Evolutionary conservation across 2,797 vertebrate genomes (phyloP).

Genomic region (Selene dorsalis): DNA sequence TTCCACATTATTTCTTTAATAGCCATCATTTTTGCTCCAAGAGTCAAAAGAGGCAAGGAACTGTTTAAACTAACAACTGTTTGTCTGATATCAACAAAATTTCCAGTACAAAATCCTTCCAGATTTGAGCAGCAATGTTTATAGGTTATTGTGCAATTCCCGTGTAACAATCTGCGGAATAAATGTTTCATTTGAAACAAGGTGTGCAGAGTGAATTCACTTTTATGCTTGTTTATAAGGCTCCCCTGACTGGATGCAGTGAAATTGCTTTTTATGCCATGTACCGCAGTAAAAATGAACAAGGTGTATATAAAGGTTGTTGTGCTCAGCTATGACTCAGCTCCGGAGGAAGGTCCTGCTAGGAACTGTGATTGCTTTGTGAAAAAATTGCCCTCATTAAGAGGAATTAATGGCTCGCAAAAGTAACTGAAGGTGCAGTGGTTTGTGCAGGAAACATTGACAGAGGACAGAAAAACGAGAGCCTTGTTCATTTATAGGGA

Average conservation of each 20-base stretch:
- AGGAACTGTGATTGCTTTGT: slow-evolving; percentile 64
- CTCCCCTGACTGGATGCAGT: slow-evolving; percentile 52
- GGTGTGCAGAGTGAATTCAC: slow-evolving; percentile 39
- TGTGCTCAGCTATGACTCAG: slow-evolving; percentile 66
- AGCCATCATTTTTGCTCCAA: slow-evolving; percentile 4
- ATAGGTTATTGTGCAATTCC: slow-evolving; percentile 30
- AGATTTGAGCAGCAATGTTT: slow-evolving; percentile 16
- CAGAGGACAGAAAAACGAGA: slow-evolving; percentile 64
- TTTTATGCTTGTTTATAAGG: slow-evolving; percentile 66
- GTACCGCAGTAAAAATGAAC: slow-evolving; percentile 64
- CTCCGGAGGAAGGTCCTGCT: slow-evolving; percentile 54
- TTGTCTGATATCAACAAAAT: slow-evolving; percentile 16
- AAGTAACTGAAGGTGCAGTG: slow-evolving; percentile 59
- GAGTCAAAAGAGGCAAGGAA: background rate
- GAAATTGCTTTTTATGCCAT: slow-evolving; percentile 54
- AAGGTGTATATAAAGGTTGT: slow-evolving; percentile 55
- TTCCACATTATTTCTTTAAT: slow-evolving; percentile 18
- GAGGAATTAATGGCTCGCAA: slow-evolving; percentile 68
- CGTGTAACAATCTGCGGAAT: slow-evolving; percentile 32
- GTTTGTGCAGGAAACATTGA: slow-evolving; percentile 62
- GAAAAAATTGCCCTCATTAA: slow-evolving; percentile 72
- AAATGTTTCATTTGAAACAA: slow-evolving; percentile 56
- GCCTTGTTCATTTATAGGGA: slow-evolving; percentile 60
- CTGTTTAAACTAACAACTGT: slow-evolving; percentile 13
- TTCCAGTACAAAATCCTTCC: slow-evolving; percentile 31